These are phyloP conservation scores for Apamea sordens DNA, from an alignment of 2,888 invertebrate genomes.

Conservation along the genomic window DNA sequence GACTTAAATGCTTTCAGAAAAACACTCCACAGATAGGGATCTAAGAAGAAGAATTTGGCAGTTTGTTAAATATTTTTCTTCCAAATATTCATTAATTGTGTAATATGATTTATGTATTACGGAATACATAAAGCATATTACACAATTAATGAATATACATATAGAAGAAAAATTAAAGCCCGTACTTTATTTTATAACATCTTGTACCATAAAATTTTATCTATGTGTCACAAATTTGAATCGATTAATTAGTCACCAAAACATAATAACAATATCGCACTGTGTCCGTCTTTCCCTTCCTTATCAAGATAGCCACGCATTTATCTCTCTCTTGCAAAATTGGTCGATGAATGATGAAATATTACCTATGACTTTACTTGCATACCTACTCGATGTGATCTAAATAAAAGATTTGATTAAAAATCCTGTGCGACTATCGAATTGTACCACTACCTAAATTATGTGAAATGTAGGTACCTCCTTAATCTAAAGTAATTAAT, in stretches of 20 bases:
- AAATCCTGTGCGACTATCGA: neutral
- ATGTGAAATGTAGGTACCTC: neutral
- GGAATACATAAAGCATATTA: too few relatives aligned
- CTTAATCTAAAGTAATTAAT: conserved; percentile 11
- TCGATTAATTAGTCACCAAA: neutral
- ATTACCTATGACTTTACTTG: neutral
- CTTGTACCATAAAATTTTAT: too few relatives aligned
- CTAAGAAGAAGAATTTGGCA: too few relatives aligned
- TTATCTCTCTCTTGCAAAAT: neutral
- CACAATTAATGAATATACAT: too few relatives aligned
- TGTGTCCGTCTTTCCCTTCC: neutral
- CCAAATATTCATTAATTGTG: too few relatives aligned
- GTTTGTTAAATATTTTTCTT: too few relatives aligned
- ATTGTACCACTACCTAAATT: neutral
- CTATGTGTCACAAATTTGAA: too few relatives aligned
- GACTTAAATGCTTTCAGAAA: too few relatives aligned
- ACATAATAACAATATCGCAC: neutral
- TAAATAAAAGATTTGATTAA: conserved; percentile 15
- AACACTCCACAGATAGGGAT: too few relatives aligned
- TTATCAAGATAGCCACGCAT: neutral
- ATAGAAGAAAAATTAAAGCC: too few relatives aligned
- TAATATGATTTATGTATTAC: too few relatives aligned
- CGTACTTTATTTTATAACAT: too few relatives aligned
- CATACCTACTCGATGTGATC: neutral
- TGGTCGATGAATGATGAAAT: neutral